Evolutionary conservation across 2,888 invertebrate genomes (phyloP).

Genomic region (Frankliniella fusca): DNA sequence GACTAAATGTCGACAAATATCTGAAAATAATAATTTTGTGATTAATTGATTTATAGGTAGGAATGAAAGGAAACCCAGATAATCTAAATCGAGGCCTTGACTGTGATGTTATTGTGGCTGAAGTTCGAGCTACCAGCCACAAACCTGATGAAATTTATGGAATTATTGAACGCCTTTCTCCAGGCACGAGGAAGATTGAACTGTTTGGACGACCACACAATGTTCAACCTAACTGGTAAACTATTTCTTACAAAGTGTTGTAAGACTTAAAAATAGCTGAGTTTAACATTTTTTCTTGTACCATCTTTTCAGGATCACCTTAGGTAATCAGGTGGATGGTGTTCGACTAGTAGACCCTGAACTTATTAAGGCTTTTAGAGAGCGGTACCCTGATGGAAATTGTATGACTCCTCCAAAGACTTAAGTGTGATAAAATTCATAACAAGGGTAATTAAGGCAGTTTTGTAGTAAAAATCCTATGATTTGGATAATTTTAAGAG

Average conservation of each 20-base stretch:
- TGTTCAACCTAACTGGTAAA: slow-evolving; percentile 92
- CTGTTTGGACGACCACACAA: slow-evolving; percentile 95
- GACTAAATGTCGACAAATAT: neutral
- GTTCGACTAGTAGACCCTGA: slow-evolving; percentile 89
- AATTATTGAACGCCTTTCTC: slow-evolving; percentile 92
- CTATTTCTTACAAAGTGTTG: slow-evolving; percentile 29
- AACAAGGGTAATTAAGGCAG: too few species aligned
- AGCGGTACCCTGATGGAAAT: slow-evolving; percentile 88
- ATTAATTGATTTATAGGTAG: slow-evolving; percentile 56
- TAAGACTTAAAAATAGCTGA: slow-evolving; percentile 29
- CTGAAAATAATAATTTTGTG: neutral
- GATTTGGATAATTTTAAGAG: too few species aligned
- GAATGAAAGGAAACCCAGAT: slow-evolving; percentile 91
- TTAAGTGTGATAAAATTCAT: slow-evolving; percentile 28
- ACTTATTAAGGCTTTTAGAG: slow-evolving; percentile 81
- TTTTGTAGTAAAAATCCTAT: too few species aligned
- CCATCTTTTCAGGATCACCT: slow-evolving; percentile 62
- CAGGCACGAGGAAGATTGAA: slow-evolving; percentile 95
- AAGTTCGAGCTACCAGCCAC: slow-evolving; percentile 95
- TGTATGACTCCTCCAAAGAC: slow-evolving; percentile 52
- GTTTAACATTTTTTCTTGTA: slow-evolving; percentile 15
- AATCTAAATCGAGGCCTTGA: slow-evolving; percentile 89
- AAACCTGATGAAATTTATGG: slow-evolving; percentile 99
- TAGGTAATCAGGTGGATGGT: slow-evolving; percentile 96
- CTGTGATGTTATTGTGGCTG: slow-evolving; percentile 97